phyloP scores from a whole-genome alignment of 1,140 invertebrate genomes.

The Bombyx mandarina region DNA sequence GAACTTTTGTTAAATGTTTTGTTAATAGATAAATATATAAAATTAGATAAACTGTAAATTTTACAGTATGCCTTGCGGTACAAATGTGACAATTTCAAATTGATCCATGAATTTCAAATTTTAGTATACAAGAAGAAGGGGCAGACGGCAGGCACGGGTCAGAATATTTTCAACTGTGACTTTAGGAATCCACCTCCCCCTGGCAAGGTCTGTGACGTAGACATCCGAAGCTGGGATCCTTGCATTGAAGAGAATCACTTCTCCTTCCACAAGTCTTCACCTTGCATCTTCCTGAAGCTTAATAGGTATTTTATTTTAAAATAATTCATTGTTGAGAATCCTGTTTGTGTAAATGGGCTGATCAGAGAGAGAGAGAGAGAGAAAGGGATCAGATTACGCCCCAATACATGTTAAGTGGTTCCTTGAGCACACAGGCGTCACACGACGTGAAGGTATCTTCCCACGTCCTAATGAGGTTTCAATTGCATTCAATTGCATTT shows the following conservation, averaged over 20 bases:
- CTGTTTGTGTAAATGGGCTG: too few relatives aligned
- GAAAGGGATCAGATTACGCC: too few relatives aligned
- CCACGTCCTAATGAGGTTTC: too few relatives aligned
- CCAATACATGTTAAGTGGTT: too few relatives aligned
- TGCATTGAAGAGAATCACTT: constrained; percentile 81
- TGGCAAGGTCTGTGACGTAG: constrained; percentile 81
- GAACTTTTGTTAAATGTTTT: too few relatives aligned
- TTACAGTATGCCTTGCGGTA: not conserved
- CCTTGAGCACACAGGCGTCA: too few relatives aligned
- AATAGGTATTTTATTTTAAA: constrained; percentile 70
- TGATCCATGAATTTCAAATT: constrained; percentile 9
- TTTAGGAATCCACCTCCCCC: constrained; percentile 74
- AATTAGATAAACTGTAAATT: not conserved
- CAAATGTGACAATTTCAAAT: not conserved
- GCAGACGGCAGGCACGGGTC: constrained; percentile 74
- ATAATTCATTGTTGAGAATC: not conserved
- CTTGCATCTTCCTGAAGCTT: constrained; percentile 87
- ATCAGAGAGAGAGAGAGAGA: too few relatives aligned
- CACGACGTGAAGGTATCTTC: too few relatives aligned
- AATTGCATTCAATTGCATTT: too few relatives aligned
- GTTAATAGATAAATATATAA: too few relatives aligned
- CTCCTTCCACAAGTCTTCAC: constrained; percentile 82
- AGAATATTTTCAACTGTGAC: constrained; percentile 78
- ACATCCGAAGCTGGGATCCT: constrained; percentile 74
- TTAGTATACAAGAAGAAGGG: constrained; percentile 80